These are phyloP conservation scores for Steromphala cineraria DNA, from an alignment of 2,888 invertebrate species.

Conservation along the genomic window DNA sequence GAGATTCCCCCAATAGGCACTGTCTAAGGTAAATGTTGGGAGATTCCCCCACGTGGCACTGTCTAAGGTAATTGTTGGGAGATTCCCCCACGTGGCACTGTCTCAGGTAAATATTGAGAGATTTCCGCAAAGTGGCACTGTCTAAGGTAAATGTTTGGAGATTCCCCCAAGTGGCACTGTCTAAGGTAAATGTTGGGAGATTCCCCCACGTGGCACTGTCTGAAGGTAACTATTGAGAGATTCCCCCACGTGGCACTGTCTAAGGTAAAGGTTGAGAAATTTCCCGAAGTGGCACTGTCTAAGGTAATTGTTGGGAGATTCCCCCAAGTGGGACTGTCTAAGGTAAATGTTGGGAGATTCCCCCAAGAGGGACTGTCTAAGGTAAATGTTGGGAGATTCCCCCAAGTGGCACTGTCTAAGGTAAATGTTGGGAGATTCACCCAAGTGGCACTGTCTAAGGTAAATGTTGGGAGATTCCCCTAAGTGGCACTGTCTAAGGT, in stretches of 20 bases:
- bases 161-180: slow-evolving; percentile 45
- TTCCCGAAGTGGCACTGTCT: slow-evolving; percentile 78
- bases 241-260: slow-evolving; percentile 79
- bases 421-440: no score
- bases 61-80: slow-evolving; percentile 83
- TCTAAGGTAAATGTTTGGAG: slow-evolving; percentile 79
- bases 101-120: slow-evolving; percentile 83
- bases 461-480: no score
- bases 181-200: slow-evolving; percentile 69
- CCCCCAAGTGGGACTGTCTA: no score
- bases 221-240: no score
- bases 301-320: slow-evolving; percentile 77
- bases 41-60: slow-evolving; percentile 83
- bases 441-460: no score
- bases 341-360: no score
- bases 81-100: slow-evolving; percentile 82
- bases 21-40: slow-evolving; percentile 83
- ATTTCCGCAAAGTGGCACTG: slow-evolving; percentile 81
- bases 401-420: slow-evolving; percentile 79
- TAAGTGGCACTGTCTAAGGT: no score
- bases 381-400: no score
- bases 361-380: no score
- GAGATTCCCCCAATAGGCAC: slow-evolving; percentile 82
- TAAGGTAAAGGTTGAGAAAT: slow-evolving; percentile 79
- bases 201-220: no score